These are phyloP conservation scores for Lepisosteus oculatus DNA, from an alignment of 2,113 vertebrate species.

Conservation along the genomic window DNA sequence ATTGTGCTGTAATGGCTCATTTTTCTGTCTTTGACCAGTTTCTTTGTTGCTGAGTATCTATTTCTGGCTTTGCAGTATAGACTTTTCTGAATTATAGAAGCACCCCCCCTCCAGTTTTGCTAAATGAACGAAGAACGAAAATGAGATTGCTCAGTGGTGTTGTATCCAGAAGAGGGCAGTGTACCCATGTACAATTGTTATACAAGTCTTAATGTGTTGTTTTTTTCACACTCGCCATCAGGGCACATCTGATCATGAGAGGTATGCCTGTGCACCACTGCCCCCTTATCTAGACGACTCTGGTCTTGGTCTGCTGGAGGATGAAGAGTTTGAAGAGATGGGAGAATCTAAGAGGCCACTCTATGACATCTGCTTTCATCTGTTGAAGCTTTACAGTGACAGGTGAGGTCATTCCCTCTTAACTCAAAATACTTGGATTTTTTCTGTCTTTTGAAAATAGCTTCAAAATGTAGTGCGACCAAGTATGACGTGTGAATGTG, in stretches of 20 bases:
- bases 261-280: slow-evolving; percentile 81
- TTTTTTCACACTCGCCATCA: slow-evolving; percentile 27
- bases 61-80: too few relatives aligned
- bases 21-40: too few relatives aligned
- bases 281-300: slow-evolving; percentile 80
- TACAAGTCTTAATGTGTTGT: too few relatives aligned
- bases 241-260: slow-evolving; percentile 68
- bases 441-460: neutral
- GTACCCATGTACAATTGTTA: neutral
- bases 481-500: too few relatives aligned
- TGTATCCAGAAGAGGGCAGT: neutral
- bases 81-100: too few relatives aligned
- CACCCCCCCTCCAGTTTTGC: too few relatives aligned
- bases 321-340: slow-evolving; percentile 52
- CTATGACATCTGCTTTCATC: slow-evolving; percentile 88
- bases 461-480: too few relatives aligned
- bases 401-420: slow-evolving; percentile 59
- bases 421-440: neutral
- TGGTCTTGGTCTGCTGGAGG: slow-evolving; percentile 43
- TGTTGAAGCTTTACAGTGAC: slow-evolving; percentile 93
- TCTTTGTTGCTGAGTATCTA: too few relatives aligned
- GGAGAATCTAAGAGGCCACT: slow-evolving; percentile 51
- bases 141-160: neutral
- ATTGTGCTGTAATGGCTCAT: too few relatives aligned
- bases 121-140: too few relatives aligned